Base-by-base conservation (phyloP, 2,888 invertebrate species). In the Mesorhabditis spiculigera region DNA sequence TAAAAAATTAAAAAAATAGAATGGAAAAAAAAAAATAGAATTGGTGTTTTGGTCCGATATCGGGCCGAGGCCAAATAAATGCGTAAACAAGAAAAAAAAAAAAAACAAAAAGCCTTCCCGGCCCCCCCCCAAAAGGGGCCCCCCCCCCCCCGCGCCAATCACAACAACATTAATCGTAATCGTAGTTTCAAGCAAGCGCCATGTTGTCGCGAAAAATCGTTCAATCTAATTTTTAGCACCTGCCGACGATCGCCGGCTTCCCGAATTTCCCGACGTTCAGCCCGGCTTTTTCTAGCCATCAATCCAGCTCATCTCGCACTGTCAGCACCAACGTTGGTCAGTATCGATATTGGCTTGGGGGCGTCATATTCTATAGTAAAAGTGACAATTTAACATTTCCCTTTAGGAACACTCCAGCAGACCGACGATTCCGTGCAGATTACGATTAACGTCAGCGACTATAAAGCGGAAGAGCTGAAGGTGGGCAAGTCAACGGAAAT, bases 381-480 rank as follows among this genome's bases (percentile, higher is more conserved):
- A n/a, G 8, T 13, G 58, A 10, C 58, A 13, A 13, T 13, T 50
- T 50, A 50, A 10, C 8, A 69, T 44, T 73, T 72, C 61, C 75
- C 74, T 41, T 72, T 68, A 41, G 78, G 78, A 28, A 73, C 78
- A 5, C 78, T 83, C 68, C 77, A 78, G 43, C 75, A 75, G 6
- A 76, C 80, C 65, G 81, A 82, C 67, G 82, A 84, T 64, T 74
- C 73, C 61, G 75, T 83, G 71, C 75, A 79, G 28, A 82, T 77
- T 5, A 76, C 75, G n/a, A 65, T 83, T 63, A 82, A 83, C 71
- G 81, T 83, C 50, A 72, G 75, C 45, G 80, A 75, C 42, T 83
- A 76, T 70, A 77, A 79, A 43, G 79, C 83, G 3, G 83, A 83
- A 45, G 81, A 82, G 66, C 70, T 83, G 66, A 84, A 82, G 72